Base-by-base conservation (phyloP, 1,140 invertebrate genomes). In the Octopus sinensis region DNA sequence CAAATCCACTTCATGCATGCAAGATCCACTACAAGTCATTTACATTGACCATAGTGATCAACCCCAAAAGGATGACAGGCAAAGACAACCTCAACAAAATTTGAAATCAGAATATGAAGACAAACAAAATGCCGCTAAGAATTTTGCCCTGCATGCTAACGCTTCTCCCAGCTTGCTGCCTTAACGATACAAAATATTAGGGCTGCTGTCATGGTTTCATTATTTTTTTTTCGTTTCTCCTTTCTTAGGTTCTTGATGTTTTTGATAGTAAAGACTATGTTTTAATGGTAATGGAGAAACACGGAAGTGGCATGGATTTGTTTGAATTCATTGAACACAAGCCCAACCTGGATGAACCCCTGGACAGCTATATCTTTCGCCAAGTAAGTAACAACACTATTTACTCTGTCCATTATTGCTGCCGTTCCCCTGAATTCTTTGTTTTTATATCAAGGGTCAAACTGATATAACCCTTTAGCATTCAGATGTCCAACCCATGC, bases 241-340 rank as follows among this genome's bases (percentile, higher is more conserved):
- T 23, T 23, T 23, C 92, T 3, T 91, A 93, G 83, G 92, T 95
- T n/a, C 82, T 95, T 73, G 94, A 95, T 86, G 93, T 94, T 51
- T 95, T 93, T 89, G 94, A 95, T 88, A 95, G 94, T 87, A 93
- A 93, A 4, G 92, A 93, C 75, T 95, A 93, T 86, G 93, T 94
- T 85, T 94, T 95, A 91, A 91, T 95, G 92, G 94, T 95, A 23
- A 95, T 95, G 94, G 94, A 95, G 88, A 95, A 95, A 84, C 94
- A 95, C 88, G 95, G 95, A n/a, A 92, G 92, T 52, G 94, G 94
- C 3, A 95, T 95, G 94, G 94, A 95, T 88, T 88, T 95, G 77
- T 95, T 95, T 91, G 94, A 95, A 88, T 95, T 95, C 87, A 95
- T 95, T 80, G 95, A 95, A 84, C 91, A 94, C 0, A 91, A 93